Base-by-base conservation (phyloP, 2,888 invertebrate genomes). In the Terebella lapidaria region DNA sequence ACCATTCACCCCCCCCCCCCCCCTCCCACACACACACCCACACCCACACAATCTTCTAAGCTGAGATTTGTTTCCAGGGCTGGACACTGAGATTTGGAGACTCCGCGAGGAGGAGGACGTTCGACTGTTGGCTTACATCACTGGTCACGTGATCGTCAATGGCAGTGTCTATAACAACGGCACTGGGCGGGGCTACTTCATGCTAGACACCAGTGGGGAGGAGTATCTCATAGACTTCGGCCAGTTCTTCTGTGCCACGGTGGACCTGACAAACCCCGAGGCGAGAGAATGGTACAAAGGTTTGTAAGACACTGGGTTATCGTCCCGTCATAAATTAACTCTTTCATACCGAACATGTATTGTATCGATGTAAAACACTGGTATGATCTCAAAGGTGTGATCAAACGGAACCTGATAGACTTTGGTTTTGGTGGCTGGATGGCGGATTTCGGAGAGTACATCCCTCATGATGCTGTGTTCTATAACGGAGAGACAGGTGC, bases 401-500 rank as follows among this genome's bases (percentile, higher is more conserved):
- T 76, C 3, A 72, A 69, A 54, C 66, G 22, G n/a, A 74, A 75
- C 57, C 65, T 75, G 66, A 70, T 77, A n/a, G 71, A 70, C 24
- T 59, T 77, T 3, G 76, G 77, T 4, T 55, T 77, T 3, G 66
- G 73, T 20, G 77, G 77, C 0, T 77, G 77, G 77, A 77, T 76
- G 77, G 77, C 77, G 0, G 77, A 77, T 57, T 74, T 75, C 46
- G 73, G 74, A 1, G 76, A 77, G 60, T 74, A 77, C 60, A 65
- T 74, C 1, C 74, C 76, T 0, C 66, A 64, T 25, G 71, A 73
- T 58, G 73, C 67, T 51, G 59, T 67, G 5, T 63, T 68, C 54
- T 55, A 64, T 56, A 67, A 62, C 53, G 68, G 70, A 10, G 57
- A 62, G 52, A 63, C 70, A 26, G 70, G 67, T 3, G 59, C 65